Percentiles rank a stretch among this genome's conserved stretches.
phyloP scores from a whole-genome alignment of 2,888 invertebrate genomes.

The Priocnemis perturbator region DNA sequence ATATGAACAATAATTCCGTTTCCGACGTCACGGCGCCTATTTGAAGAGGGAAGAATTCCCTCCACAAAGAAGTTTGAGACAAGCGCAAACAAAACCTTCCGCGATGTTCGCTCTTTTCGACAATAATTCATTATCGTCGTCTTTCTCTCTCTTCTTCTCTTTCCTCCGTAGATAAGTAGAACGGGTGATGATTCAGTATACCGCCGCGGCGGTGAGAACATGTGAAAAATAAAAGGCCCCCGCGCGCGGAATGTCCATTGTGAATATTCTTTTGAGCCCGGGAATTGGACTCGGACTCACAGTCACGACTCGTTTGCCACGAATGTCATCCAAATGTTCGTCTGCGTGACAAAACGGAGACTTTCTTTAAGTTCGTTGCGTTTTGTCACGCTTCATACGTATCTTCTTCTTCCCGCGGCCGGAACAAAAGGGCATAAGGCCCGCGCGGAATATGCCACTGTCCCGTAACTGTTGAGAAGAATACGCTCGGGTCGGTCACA shows the following conservation, averaged over 20 bases:
- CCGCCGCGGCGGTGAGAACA: slow-evolving; percentile 31
- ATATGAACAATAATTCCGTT: no score
- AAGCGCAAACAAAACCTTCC: no score
- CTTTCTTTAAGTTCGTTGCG: slow-evolving; percentile 41
- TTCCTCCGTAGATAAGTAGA: slow-evolving; percentile 29
- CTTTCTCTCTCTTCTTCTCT: no score
- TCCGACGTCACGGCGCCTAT: no score
- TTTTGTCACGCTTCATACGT: slow-evolving; percentile 52
- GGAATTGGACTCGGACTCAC: slow-evolving; percentile 40
- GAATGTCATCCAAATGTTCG: slow-evolving; percentile 50
- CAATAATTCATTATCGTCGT: slow-evolving; percentile 45
- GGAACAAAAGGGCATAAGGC: slow-evolving; percentile 27
- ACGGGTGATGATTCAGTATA: slow-evolving; percentile 29
- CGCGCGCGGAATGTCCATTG: slow-evolving; percentile 47
- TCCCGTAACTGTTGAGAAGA: slow-evolving; percentile 15
- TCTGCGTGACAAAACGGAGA: slow-evolving; percentile 52
- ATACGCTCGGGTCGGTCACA: slow-evolving; percentile 23
- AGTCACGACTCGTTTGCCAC: slow-evolving; percentile 59
- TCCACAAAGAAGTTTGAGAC: no score
- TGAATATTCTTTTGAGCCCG: slow-evolving; percentile 52
- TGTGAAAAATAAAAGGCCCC: slow-evolving; percentile 47
- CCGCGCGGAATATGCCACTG: slow-evolving; percentile 23
- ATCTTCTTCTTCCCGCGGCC: slow-evolving; percentile 1
- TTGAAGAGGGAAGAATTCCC: no score
- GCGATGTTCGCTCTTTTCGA: slow-evolving; percentile 17